Evolutionary conservation across 2,797 vertebrate genomes (phyloP).

Genomic region (Eutrigla gurnardus): DNA sequence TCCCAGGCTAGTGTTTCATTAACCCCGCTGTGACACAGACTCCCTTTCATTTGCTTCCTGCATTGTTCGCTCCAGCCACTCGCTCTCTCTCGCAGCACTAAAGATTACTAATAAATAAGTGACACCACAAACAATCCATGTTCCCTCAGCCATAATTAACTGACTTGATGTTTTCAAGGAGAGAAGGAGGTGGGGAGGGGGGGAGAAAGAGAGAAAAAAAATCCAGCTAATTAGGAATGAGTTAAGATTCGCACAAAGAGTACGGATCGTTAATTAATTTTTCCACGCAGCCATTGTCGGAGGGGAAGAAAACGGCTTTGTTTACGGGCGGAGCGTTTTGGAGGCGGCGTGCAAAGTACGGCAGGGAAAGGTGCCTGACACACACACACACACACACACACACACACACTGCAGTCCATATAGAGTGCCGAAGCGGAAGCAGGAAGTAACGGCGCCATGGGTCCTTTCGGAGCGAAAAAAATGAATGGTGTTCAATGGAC

Average conservation of each 20-base stretch:
- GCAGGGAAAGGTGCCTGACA: conserved; percentile 37
- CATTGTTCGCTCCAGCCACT: conserved; percentile 71
- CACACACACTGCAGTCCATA: conserved; percentile 7
- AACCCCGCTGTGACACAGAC: conserved; percentile 73
- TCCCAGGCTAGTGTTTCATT: conserved; percentile 79
- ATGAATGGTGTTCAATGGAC: too few relatives aligned
- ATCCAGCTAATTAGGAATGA: conserved; percentile 74
- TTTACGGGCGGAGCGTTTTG: conserved; percentile 54
- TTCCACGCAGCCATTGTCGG: conserved; percentile 61
- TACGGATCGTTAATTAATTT: conserved; percentile 76
- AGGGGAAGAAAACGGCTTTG: conserved; percentile 63
- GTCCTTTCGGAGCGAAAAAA: too few relatives aligned
- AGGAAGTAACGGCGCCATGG: too few relatives aligned
- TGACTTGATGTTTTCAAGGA: conserved; percentile 77
- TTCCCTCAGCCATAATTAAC: conserved; percentile 77
- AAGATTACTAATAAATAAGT: conserved; percentile 74
- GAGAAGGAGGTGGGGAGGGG: conserved; percentile 17
- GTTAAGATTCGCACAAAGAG: conserved; percentile 75
- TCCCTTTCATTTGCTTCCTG: conserved; percentile 66
- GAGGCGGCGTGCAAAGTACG: not conserved
- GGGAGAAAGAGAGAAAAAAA: conserved; percentile 1
- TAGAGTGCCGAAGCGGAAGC: too few relatives aligned
- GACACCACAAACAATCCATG: conserved; percentile 71
- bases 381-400: conserved; percentile 15
- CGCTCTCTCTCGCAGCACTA: conserved; percentile 57